Conservation (phyloP, 2,113 vertebrate genomes). For the Erythrolamprus reginae region DNA sequence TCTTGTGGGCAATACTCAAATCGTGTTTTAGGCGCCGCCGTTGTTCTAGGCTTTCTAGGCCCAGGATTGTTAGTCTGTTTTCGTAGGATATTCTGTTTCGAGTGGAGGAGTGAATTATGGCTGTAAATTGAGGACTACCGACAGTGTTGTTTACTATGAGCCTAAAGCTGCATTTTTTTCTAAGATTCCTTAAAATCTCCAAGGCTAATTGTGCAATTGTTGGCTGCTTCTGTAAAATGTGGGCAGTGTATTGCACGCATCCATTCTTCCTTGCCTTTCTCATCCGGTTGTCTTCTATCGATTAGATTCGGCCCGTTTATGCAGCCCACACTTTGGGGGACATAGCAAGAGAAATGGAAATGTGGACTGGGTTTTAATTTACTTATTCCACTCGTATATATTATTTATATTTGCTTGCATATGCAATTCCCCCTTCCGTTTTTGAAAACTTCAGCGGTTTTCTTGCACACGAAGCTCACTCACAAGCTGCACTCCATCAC, state of each 20-base stretch:
- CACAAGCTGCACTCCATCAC: neutral
- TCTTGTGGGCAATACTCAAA: no score
- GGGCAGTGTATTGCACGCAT: neutral
- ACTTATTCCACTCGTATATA: neutral
- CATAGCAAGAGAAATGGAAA: neutral
- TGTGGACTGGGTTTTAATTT: neutral
- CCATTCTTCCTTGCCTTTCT: neutral
- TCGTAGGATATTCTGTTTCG: no score
- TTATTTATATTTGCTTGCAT: neutral
- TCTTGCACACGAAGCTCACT: neutral
- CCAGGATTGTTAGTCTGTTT: no score
- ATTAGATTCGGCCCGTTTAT: neutral
- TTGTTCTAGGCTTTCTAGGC: no score
- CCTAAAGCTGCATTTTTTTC: neutral
- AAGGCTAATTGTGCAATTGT: neutral
- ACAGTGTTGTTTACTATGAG: neutral
- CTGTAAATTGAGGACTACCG: fast-evolving
- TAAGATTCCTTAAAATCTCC: neutral
- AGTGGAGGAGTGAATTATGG: no score
- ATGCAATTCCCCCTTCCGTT: neutral
- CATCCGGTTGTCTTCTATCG: neutral
- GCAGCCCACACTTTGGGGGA: neutral
- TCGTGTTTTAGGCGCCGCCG: no score
- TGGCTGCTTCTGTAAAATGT: neutral
- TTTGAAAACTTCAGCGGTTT: neutral